A percentile compares a stretch with the other conserved stretches of the same genome.
These are phyloP conservation scores for Eulithis prunata DNA, from an alignment of 2,888 invertebrate species.

Conservation along the genomic window DNA sequence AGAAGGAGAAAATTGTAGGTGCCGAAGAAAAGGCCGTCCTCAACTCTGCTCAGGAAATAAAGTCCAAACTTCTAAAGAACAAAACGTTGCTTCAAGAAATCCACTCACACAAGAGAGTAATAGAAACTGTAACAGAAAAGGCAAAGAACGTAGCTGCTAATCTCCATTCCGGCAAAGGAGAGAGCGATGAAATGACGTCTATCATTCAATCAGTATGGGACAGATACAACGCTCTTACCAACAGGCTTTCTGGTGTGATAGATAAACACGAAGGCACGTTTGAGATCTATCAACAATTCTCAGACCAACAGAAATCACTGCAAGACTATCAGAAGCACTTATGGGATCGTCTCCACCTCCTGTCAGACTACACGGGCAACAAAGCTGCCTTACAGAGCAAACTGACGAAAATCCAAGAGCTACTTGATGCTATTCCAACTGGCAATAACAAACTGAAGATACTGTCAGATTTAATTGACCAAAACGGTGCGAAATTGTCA, in stretches of 20 bases:
- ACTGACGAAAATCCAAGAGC: conserved; percentile 90
- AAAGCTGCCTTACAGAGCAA: conserved; percentile 93
- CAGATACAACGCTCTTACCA: conserved; percentile 89
- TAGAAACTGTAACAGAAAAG: conserved; percentile 96
- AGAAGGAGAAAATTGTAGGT: conserved; percentile 91
- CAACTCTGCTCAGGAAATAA: conserved; percentile 92
- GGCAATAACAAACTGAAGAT: conserved; percentile 91
- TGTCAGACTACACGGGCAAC: conserved; percentile 94
- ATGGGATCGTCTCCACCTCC: conserved; percentile 93
- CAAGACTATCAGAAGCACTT: conserved; percentile 96
- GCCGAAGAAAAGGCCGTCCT: conserved; percentile 88
- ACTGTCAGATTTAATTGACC: conserved; percentile 89
- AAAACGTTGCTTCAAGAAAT: conserved; percentile 96
- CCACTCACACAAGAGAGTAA: conserved; percentile 93
- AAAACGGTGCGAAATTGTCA: conserved; percentile 88
- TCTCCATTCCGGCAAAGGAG: conserved; percentile 81
- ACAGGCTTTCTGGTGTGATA: conserved; percentile 87
- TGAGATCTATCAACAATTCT: conserved; percentile 93
- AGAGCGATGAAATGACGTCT: conserved; percentile 86
- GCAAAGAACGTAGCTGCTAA: conserved; percentile 88
- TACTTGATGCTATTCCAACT: conserved; percentile 90
- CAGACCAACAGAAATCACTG: conserved; percentile 92
- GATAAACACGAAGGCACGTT: conserved; percentile 89
- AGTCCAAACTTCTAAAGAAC: conserved; percentile 92
- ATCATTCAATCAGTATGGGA: conserved; percentile 89